Evolutionary conservation across 2,797 vertebrate species (phyloP).

Genomic region (Bothrops alternatus): DNA sequence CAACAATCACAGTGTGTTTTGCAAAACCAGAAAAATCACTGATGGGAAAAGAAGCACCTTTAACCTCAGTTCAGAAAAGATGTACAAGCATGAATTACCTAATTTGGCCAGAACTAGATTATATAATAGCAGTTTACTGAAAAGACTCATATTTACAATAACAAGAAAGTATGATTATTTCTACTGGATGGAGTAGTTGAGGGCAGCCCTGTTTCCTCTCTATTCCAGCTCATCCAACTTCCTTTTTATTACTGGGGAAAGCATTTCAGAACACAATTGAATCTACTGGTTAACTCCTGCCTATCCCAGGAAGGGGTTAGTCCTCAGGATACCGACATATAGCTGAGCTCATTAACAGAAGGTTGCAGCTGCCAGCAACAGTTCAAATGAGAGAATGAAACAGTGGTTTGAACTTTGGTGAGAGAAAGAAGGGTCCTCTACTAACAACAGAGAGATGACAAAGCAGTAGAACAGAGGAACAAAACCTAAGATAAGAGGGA

Average conservation of each 20-base stretch:
- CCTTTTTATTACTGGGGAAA: neutral
- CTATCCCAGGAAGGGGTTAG: neutral
- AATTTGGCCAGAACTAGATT: neutral
- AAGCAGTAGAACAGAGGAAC: neutral
- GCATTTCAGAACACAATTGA: neutral
- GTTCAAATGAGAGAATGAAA: neutral
- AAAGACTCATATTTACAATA: neutral
- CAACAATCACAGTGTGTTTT: neutral
- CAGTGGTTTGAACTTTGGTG: neutral
- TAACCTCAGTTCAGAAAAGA: neutral
- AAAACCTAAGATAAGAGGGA: neutral
- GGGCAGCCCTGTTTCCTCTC: neutral
- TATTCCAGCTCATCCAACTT: neutral
- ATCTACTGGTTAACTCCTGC: neutral
- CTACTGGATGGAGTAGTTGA: neutral
- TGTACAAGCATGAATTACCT: neutral
- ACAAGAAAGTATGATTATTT: neutral
- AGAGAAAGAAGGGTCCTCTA: neutral
- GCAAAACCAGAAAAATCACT: neutral
- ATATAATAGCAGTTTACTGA: neutral
- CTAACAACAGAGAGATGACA: neutral
- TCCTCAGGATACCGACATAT: neutral
- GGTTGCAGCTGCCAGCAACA: neutral
- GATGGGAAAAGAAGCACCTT: conserved; percentile 8
- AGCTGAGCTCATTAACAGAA: neutral